Evolutionary conservation across 1,140 invertebrate species (phyloP).

Genomic region (Drosophila mauritiana): DNA sequence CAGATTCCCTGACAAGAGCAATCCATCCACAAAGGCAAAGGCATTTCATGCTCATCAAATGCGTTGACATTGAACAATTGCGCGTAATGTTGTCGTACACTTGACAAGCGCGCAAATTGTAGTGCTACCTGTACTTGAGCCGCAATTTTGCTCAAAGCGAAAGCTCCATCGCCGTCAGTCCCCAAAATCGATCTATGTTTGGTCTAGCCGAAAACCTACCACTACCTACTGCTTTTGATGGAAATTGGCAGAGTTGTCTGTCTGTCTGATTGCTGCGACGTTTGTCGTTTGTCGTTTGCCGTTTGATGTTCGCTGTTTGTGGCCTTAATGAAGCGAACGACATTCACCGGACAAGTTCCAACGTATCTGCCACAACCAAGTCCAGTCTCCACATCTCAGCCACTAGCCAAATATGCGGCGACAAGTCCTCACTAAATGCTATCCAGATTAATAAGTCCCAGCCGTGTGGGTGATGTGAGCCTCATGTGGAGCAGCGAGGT

Average conservation of each 20-base stretch:
- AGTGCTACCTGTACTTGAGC: constrained; percentile 69
- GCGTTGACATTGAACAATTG: constrained; percentile 83
- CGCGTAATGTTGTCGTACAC: constrained; percentile 83
- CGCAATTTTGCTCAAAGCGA: constrained; percentile 54
- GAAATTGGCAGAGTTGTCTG: constrained; percentile 79
- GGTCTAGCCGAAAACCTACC: constrained; percentile 62
- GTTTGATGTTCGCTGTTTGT: constrained; percentile 21
- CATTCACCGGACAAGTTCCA: constrained; percentile 48
- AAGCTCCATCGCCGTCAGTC: constrained; percentile 32
- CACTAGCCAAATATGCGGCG: constrained; percentile 64
- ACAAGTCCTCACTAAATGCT: constrained; percentile 72
- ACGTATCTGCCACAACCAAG: too few species aligned
- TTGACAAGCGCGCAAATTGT: constrained; percentile 83
- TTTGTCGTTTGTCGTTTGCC: constrained; percentile 21
- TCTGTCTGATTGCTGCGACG: constrained; percentile 42
- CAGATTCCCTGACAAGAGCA: constrained; percentile 48
- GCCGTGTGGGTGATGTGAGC: constrained; percentile 48
- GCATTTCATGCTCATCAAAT: constrained; percentile 83
- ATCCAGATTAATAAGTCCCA: constrained; percentile 72
- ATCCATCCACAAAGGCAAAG: constrained; percentile 60
- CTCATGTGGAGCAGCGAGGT: constrained; percentile 26
- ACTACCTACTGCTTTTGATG: constrained; percentile 63
- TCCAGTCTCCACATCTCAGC: constrained; percentile 14
- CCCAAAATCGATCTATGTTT: constrained; percentile 63
- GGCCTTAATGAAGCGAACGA: constrained; percentile 76